Evolutionary conservation across 2,888 invertebrate genomes (phyloP).

Genomic region (Nasonia oneida): DNA sequence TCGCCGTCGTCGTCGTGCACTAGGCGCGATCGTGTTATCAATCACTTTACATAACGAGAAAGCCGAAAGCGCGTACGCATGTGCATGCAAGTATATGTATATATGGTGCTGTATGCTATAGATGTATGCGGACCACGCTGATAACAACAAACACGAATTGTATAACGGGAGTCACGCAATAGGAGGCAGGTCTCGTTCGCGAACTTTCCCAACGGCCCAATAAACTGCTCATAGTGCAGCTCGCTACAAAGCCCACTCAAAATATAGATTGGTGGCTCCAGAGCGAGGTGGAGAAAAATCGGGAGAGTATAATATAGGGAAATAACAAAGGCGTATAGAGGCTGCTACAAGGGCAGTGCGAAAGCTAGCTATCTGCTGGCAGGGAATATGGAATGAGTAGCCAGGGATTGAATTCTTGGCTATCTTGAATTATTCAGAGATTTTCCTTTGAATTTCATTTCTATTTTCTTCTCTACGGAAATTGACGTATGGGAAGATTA

Average conservation of each 20-base stretch:
- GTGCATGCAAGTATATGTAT: background rate
- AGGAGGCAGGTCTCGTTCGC: conserved; percentile 47
- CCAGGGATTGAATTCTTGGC: background rate
- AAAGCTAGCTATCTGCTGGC: background rate
- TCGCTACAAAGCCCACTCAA: background rate
- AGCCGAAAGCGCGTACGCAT: conserved; percentile 33
- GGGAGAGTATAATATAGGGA: background rate
- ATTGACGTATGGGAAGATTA: background rate
- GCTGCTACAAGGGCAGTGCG: background rate
- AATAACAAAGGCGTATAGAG: background rate
- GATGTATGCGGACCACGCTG: background rate
- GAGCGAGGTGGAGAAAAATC: background rate
- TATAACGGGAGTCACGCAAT: conserved; percentile 60
- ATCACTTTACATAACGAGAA: conserved; percentile 63
- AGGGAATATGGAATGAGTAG: background rate
- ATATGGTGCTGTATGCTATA: too few species aligned
- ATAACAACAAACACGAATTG: conserved; percentile 59
- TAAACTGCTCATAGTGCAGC: conserved; percentile 26
- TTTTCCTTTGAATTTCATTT: background rate
- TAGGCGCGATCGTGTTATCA: conserved; percentile 56
- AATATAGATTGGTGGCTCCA: background rate
- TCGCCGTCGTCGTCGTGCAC: conserved; percentile 27
- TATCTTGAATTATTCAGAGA: background rate
- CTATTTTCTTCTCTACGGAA: background rate
- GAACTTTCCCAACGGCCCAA: conserved; percentile 58